Conservation (phyloP, 2,888 invertebrate species). For the Amphipoea lucens region DNA sequence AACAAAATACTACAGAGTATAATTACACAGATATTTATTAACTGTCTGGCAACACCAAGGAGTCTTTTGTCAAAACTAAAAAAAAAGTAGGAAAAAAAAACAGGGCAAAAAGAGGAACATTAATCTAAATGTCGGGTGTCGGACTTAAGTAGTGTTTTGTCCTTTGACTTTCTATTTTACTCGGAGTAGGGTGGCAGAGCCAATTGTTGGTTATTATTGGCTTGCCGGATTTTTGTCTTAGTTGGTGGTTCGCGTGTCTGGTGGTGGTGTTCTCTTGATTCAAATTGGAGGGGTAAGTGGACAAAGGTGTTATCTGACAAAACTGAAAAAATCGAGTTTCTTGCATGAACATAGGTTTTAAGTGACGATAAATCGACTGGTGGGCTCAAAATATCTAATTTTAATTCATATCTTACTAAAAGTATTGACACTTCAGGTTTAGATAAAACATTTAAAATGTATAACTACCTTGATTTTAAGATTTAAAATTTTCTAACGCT, state of each 20-base stretch:
- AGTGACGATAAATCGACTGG: too few species aligned
- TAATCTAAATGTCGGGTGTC: conserved; percentile 80
- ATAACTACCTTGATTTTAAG: too few species aligned
- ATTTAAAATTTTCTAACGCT: too few species aligned
- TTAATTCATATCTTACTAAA: too few species aligned
- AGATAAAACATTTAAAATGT: too few species aligned
- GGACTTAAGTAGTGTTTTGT: conserved; percentile 81
- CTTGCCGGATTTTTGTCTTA: neutral
- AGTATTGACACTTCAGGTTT: too few species aligned
- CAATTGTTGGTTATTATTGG: conserved; percentile 50
- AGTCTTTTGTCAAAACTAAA: conserved; percentile 73
- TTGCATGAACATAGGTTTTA: too few species aligned
- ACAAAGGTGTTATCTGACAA: too few species aligned
- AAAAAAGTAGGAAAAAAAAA: conserved; percentile 43
- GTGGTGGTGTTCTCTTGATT: neutral
- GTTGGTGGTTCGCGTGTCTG: too few species aligned
- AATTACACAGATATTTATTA: conserved; percentile 87
- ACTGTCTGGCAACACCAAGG: conserved; percentile 74
- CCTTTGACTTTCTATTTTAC: conserved; percentile 75
- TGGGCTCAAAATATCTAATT: too few species aligned
- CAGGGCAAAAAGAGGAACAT: conserved; percentile 77
- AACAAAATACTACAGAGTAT: conserved; percentile 86
- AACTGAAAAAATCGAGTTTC: too few species aligned
- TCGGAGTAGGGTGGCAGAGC: conserved; percentile 65
- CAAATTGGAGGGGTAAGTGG: too few species aligned